These are phyloP conservation scores for Carassius carassius DNA, from an alignment of 2,113 vertebrate species.

Conservation along the genomic window DNA sequence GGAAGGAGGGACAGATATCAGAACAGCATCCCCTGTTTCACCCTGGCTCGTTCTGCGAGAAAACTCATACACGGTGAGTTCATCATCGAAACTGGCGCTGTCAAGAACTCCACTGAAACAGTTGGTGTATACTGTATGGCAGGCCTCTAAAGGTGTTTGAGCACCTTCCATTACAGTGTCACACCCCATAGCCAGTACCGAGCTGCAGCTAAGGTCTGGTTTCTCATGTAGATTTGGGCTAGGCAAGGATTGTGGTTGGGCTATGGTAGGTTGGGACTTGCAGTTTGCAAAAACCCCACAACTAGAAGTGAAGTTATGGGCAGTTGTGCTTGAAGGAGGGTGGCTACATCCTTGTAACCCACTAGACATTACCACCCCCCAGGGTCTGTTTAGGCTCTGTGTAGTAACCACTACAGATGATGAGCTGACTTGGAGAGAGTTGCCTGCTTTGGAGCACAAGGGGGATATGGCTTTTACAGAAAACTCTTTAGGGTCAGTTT, in stretches of 20 bases:
- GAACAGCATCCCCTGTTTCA: constrained; percentile 53
- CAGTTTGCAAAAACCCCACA: constrained; percentile 68
- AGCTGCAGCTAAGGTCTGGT: constrained; percentile 64
- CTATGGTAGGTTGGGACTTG: constrained; percentile 60
- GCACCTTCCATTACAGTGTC: constrained; percentile 66
- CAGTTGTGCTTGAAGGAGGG: not conserved
- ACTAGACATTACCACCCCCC: constrained; percentile 35
- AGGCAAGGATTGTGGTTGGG: constrained; percentile 42
- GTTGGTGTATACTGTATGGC: constrained; percentile 82
- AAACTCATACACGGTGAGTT: constrained; percentile 72
- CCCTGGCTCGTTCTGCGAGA: constrained; percentile 63
- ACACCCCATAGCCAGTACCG: constrained; percentile 65
- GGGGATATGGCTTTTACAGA: not conserved
- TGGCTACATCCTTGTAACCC: constrained; percentile 26
- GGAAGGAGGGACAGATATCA: constrained; percentile 62
- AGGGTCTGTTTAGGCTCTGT: constrained; percentile 69
- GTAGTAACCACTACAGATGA: constrained; percentile 71
- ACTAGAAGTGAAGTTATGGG: constrained; percentile 48
- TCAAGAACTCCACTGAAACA: constrained; percentile 79
- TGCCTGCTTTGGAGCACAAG: constrained; percentile 19
- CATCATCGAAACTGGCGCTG: constrained; percentile 72
- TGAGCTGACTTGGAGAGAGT: constrained; percentile 33
- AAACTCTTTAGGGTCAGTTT: constrained; percentile 33
- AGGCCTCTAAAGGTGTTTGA: constrained; percentile 75
- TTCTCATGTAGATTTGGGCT: constrained; percentile 57